Evolutionary conservation across 2,797 vertebrate species (phyloP), one percentile per base, ranked within the genome.

Genomic region (Taenioides sp.): DNA sequence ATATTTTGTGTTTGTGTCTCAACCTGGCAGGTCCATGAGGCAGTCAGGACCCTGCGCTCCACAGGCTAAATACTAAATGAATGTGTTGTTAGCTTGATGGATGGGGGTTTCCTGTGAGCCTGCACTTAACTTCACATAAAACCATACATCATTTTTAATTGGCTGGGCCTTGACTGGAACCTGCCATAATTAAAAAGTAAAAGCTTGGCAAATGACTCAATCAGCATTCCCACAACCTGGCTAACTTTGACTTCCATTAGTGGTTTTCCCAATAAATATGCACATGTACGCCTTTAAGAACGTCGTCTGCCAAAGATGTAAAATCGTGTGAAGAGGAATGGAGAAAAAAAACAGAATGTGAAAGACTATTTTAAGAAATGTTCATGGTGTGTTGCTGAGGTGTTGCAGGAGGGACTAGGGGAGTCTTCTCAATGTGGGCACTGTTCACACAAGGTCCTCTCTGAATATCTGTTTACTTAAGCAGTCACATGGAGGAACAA

Each of bases 121-220:
- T 65, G 79, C 52, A 58, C 81, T 84, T 79, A 81, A 93, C 91
- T 86, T 78, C 87, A 88, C 85, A 89, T 86, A 86, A 89, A 89
- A 84, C 86, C 90, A 94, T 95, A 89, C 90, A 95, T 96, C 92
- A 96, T 91, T 92, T 94, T 93, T 95, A 95, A 96, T 94, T 94
- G 94, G 93, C 80, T 71, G 85, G 85, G 75, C 79, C 76, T 82
- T 75, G 87, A 91, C 92, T 85, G 91, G 59, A 76, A 91, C 88
- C 75, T 89, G 43, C 0, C 87, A 84, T 89, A 92, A 94, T 94
- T 83, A 85, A 93, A 93, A 87, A 57, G 79, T 80, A 86, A 90
- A 89, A 87, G 81, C 81, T 76, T 37, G 79, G 52, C 78, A 88
- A 94, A 95, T 92, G 80, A 92, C 86, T 87, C 79, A 78, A 76